Base-by-base conservation (phyloP, 2,113 vertebrate species). In the Excalfactoria chinensis region DNA sequence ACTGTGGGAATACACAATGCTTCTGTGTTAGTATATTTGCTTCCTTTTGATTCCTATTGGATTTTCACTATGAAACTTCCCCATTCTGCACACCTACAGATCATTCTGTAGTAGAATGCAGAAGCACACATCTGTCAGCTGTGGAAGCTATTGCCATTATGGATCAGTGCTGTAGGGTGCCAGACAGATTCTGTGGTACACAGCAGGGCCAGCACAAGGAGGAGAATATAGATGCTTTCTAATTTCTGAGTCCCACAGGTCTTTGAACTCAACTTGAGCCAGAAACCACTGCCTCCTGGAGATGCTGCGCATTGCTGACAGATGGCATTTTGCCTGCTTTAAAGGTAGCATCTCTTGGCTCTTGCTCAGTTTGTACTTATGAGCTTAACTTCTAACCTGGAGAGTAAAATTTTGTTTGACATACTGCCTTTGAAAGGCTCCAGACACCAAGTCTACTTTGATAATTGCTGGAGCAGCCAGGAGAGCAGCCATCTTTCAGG, bases 321-420 rank as follows among this genome's bases (percentile, higher is more conserved):
- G 77, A 79, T 90, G 81, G 58, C 44, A 46, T 85, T 82, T 91
- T 76, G 40, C 67, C 78, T 62, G 25, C 53, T 93, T 84, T 92
- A 71, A 51, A 77, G 76, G 73, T 74, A 84, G 11, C 26, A 46
- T 81, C 69, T 88, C 56, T 74, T 88, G 76, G 43, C 48, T 86
- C 41, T 80, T 76, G 21, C 19, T 90, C 69, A 67, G 46, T 88
- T 84, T 78, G 71, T 64, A 40, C 30, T 86, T 75, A 21, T 8
- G 26, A 72, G 81, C 67, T 86, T 82, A 89, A 78, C 91, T 93
- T 89, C 62, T 87, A 84, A 82, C 44, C 67, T 91, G 34, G 41
- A 73, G 89, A 85, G 68, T 84, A 68, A 87, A 93, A 59, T 82
- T 69, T 25, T 1, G 0, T 80, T 90, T 84, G 62, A 72, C 49